Percentiles rank a stretch among this genome's conserved stretches.
phyloP scores from a whole-genome alignment of 35 echinoderm and acorn worm species.

The Patiria miniata region DNA sequence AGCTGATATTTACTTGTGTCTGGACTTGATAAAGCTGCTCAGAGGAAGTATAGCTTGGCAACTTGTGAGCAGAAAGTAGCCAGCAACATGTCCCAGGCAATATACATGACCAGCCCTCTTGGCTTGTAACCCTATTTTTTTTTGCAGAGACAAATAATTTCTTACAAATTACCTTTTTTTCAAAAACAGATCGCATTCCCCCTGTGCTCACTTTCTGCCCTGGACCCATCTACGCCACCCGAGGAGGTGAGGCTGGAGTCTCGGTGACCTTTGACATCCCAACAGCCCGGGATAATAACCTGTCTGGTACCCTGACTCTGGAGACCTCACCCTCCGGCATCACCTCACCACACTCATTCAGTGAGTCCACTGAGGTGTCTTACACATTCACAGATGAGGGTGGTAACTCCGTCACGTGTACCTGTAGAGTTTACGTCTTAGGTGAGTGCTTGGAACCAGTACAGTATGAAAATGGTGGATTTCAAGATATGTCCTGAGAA shows the following conservation, averaged over 20 bases:
- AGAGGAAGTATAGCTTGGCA: no score
- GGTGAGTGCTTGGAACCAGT: background rate
- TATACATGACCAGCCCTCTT: no score
- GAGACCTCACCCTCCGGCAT: background rate
- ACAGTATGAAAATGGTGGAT: no score
- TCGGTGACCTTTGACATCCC: conserved; percentile 12
- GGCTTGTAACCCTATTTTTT: no score
- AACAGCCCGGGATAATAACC: background rate
- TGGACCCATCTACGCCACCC: background rate
- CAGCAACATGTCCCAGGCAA: no score
- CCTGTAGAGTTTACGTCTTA: background rate
- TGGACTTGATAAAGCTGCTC: no score
- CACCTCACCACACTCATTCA: background rate
- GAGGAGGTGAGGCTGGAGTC: background rate
- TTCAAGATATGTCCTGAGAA: no score
- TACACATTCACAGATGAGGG: background rate
- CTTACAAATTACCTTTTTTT: background rate
- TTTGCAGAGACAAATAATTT: background rate
- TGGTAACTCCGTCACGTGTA: background rate
- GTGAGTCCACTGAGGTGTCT: background rate
- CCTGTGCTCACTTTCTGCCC: background rate
- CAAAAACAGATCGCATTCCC: background rate
- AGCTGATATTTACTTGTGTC: no score
- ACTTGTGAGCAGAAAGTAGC: no score
- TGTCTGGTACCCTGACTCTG: conserved; percentile 4